Evolutionary conservation across 2,888 invertebrate species (phyloP).

Genomic region (Ectemnius cavifrons): DNA sequence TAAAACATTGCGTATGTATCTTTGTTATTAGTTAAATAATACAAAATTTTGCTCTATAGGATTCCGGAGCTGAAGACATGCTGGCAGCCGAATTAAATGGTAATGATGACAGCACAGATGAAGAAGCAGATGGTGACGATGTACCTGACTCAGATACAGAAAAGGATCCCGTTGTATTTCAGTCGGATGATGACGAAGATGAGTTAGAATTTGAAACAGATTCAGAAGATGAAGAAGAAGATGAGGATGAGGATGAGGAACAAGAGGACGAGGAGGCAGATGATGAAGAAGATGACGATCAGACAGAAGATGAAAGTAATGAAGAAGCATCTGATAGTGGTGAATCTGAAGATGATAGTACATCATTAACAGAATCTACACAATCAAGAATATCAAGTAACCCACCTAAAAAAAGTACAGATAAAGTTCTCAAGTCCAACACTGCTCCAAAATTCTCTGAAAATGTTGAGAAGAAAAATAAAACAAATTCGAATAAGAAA

Average conservation of each 20-base stretch:
- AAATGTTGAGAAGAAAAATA: constrained; percentile 20
- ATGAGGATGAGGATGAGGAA: constrained; percentile 57
- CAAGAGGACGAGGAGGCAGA: constrained; percentile 47
- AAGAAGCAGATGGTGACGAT: constrained; percentile 77
- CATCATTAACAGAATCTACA: background rate
- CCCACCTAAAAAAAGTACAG: background rate
- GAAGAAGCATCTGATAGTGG: constrained; percentile 24
- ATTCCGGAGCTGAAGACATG: constrained; percentile 70
- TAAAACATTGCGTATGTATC: background rate
- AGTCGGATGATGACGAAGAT: constrained; percentile 78
- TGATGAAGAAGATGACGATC: constrained; percentile 24
- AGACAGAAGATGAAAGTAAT: constrained; percentile 13
- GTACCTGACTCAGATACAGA: constrained; percentile 79
- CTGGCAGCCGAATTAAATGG: constrained; percentile 69
- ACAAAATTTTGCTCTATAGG: constrained; percentile 53
- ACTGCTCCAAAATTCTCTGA: background rate
- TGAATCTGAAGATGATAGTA: constrained; percentile 21
- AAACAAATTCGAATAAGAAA: constrained; percentile 16
- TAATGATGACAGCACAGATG: constrained; percentile 78
- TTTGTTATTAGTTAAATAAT: constrained; percentile 18
- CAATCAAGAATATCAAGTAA: background rate
- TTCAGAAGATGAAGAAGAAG: constrained; percentile 61
- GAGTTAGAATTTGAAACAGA: constrained; percentile 65
- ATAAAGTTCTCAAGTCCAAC: background rate
- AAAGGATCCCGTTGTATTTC: constrained; percentile 77